Evolutionary conservation across 2,113 vertebrate genomes (phyloP), one percentile per base, ranked within the genome.

Genomic region (Eolophus roseicapilla): DNA sequence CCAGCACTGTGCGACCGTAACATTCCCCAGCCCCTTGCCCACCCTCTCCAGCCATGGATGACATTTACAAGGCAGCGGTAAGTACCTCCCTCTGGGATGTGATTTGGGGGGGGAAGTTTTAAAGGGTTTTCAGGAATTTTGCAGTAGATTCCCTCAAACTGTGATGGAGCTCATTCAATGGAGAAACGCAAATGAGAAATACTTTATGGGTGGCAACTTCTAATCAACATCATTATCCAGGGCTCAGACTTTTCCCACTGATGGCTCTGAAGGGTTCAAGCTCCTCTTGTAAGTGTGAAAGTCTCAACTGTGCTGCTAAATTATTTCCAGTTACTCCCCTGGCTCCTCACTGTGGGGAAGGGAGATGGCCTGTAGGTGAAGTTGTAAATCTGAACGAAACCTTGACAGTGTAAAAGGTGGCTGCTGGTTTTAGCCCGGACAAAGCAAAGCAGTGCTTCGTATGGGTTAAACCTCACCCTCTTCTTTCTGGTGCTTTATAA

Each of bases 31-130:
- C 87, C 91, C 82, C 64, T 71, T 27, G 39, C 44, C 43, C 67
- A 39, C 39, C 67, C 49, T 80, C 81, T 71, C 25, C 80, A 19
- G 94, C 90, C 96, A 99, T 99, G 98, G 98, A 98, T 94, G 98
- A 99, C 95, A 98, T 98, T 86, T 99, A 99, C 68, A 99, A 99
- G 89, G 98, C 98, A 86, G 98, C 98, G 95, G 98, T 99, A 94
- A 98, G 98, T 98, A 84, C 11, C 71, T 78, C 69, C 39, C 35
- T 49, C 8, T 1, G 70, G 65, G 63, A 29, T 47, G 9, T 3
- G 53, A 3, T 5, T 63, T 1, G 6, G 23, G 52, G 59, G 10
- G 31, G 13, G 18, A 6, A 7, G n/a, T 2, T 37, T 62, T 27
- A 62, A 24, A 23, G 21, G 43, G 3, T 17, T 65, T 67, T 7